phyloP scores from a whole-genome alignment of 2,113 vertebrate genomes.

The Scolopax mira region DNA sequence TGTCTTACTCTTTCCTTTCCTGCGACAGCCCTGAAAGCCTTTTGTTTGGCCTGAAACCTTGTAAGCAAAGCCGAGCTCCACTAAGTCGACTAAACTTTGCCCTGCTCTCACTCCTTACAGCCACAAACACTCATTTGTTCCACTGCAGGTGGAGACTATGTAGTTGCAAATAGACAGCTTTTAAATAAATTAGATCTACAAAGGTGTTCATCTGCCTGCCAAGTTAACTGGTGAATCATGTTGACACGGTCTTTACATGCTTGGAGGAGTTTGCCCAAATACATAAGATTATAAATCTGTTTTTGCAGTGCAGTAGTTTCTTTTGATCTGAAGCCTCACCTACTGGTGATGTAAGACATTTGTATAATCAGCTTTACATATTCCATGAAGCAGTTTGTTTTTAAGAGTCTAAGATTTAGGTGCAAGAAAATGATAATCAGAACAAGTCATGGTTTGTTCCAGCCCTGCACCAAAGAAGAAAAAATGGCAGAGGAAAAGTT shows the following conservation, averaged over 20 bases:
- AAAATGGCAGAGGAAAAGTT: not conserved
- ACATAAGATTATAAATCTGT: not conserved
- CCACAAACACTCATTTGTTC: constrained; percentile 2
- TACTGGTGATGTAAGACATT: not conserved
- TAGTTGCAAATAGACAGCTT: not conserved
- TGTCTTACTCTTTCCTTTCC: not conserved
- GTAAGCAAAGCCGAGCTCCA: not conserved
- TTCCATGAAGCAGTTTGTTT: not conserved
- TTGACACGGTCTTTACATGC: not conserved
- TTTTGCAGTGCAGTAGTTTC: not conserved
- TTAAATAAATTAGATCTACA: not conserved
- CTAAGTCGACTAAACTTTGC: not conserved
- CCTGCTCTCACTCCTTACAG: not conserved
- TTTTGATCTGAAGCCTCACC: not conserved
- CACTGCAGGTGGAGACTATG: not conserved
- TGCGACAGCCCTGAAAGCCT: not conserved
- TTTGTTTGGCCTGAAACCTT: not conserved
- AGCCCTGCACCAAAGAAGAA: not conserved
- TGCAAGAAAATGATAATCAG: not conserved
- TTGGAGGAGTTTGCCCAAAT: not conserved
- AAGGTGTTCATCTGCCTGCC: not conserved
- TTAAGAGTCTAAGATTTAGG: not conserved
- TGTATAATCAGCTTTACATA: not conserved
- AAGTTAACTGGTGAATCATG: not conserved
- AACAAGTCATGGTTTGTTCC: not conserved